Evolutionary conservation across 2,797 vertebrate species (phyloP).

Genomic region (Harpagifer antarcticus): DNA sequence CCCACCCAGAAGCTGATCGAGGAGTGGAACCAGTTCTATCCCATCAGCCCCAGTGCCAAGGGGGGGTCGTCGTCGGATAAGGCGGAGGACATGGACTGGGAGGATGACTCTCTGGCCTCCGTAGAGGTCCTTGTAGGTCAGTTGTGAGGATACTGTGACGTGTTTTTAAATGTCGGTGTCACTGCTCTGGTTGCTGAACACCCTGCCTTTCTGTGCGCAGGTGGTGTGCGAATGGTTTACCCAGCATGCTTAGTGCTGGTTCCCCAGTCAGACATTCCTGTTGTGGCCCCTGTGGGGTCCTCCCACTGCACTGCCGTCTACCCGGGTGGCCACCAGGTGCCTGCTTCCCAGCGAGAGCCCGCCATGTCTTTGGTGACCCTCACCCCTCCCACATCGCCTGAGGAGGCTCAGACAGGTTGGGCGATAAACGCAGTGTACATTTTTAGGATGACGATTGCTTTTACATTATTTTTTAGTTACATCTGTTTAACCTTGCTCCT

Average conservation of each 20-base stretch:
- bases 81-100: slow-evolving; percentile 97
- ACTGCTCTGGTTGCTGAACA: neutral
- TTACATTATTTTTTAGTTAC: neutral
- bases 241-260: slow-evolving; percentile 97
- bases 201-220: slow-evolving; percentile 68
- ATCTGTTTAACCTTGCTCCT: neutral
- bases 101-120: slow-evolving; percentile 97
- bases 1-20: slow-evolving; percentile 97
- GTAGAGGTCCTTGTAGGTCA: slow-evolving; percentile 98
- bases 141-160: slow-evolving; percentile 31
- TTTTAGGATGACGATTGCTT: neutral
- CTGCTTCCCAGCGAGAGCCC: slow-evolving; percentile 95
- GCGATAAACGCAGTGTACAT: neutral
- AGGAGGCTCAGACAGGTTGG: slow-evolving; percentile 96
- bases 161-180: neutral
- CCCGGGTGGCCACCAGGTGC: slow-evolving; percentile 96
- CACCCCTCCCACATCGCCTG: slow-evolving; percentile 98
- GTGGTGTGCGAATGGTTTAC: slow-evolving; percentile 98
- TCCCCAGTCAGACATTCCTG: slow-evolving; percentile 96
- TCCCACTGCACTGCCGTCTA: slow-evolving; percentile 92
- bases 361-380: slow-evolving; percentile 98
- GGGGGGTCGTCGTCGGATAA: slow-evolving; percentile 90
- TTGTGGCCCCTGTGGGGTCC: slow-evolving; percentile 89
- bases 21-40: slow-evolving; percentile 99
- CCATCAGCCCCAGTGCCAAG: slow-evolving; percentile 92